phyloP scores from a whole-genome alignment of 2,113 vertebrate genomes.

The Spermophilus dauricus region DNA sequence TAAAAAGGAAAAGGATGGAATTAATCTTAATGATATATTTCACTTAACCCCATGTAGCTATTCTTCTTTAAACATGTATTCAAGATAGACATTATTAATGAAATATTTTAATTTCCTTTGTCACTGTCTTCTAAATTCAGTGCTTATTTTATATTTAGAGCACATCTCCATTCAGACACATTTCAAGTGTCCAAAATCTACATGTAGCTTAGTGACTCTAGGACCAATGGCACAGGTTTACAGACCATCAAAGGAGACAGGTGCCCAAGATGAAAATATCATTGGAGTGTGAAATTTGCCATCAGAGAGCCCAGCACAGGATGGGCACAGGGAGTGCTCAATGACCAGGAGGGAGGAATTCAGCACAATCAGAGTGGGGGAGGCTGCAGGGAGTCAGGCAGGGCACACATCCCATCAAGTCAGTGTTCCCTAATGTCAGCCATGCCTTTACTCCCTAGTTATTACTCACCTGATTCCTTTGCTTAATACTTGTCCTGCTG shows the following conservation, averaged over 20 bases:
- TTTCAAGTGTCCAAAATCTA: neutral
- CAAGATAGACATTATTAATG: neutral
- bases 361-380: too few relatives aligned
- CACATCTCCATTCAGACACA: neutral
- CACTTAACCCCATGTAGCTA: neutral
- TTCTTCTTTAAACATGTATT: neutral
- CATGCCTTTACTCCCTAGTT: too few relatives aligned
- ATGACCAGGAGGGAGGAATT: neutral
- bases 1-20: neutral
- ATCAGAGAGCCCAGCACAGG: neutral
- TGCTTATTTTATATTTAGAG: neutral
- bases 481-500: neutral
- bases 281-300: neutral
- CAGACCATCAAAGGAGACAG: neutral
- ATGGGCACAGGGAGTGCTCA: neutral
- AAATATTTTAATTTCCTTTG: neutral
- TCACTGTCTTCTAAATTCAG: neutral
- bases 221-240: neutral
- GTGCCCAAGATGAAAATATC: neutral
- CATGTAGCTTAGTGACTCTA: neutral
- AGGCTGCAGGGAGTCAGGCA: neutral
- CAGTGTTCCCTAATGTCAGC: accelerated
- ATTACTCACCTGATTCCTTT: neutral
- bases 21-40: neutral
- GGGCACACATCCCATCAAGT: too few relatives aligned